A percentile compares a stretch with the other conserved stretches of the same genome.
Conservation (phyloP, 2,113 vertebrate species). For the Phaetusa simplex region DNA sequence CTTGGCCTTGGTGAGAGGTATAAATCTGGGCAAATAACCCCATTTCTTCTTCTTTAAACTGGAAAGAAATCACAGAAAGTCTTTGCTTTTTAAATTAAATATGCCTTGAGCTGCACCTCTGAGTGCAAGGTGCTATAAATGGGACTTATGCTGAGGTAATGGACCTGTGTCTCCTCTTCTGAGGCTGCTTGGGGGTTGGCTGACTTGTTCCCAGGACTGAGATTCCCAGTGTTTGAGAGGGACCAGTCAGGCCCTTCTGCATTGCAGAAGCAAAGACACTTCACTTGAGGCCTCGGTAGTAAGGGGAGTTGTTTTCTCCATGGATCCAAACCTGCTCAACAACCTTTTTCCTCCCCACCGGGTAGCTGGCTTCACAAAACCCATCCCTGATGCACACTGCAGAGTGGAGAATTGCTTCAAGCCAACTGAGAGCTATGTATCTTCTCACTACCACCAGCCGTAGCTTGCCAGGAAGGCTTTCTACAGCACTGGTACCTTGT, state of each 20-base stretch:
- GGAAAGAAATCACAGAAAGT: background rate
- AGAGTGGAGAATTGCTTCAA: background rate
- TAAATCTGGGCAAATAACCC: background rate
- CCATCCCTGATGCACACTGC: background rate
- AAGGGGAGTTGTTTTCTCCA: background rate
- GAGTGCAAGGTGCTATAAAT: background rate
- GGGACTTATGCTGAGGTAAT: background rate
- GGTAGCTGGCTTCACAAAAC: background rate
- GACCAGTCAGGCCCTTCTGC: background rate
- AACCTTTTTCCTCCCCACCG: background rate
- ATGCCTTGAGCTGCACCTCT: background rate
- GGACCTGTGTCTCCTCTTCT: background rate
- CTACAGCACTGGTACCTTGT: rapidly evolving
- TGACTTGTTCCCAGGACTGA: background rate
- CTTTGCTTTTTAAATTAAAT: background rate
- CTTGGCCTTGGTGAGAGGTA: background rate
- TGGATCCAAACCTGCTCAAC: background rate
- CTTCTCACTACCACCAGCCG: background rate
- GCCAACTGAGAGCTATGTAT: background rate
- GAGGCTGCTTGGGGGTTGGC: background rate
- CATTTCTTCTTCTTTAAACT: background rate
- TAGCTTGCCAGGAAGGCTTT: background rate
- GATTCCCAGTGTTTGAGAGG: background rate
- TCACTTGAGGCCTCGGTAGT: background rate
- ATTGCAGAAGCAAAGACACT: background rate